A percentile compares a stretch with the other conserved stretches of the same genome.
These are phyloP conservation scores for Notospermus geniculatus DNA, from an alignment of 1,140 invertebrate species.

Conservation along the genomic window DNA sequence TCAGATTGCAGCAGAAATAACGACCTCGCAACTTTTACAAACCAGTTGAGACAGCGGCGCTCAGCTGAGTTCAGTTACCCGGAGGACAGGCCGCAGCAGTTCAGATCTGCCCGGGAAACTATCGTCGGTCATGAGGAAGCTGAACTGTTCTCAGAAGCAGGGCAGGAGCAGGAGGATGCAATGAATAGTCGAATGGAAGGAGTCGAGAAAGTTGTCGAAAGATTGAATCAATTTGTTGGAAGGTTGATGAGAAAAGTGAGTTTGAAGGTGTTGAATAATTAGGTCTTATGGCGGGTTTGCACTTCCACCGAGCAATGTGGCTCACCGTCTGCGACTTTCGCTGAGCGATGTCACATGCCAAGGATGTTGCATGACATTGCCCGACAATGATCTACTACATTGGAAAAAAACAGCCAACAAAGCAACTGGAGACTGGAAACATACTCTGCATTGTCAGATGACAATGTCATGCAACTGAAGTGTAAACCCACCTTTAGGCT, in stretches of 20 bases:
- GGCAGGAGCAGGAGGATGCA: constrained; percentile 18
- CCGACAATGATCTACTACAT: too few species aligned
- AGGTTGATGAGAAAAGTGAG: constrained; percentile 61
- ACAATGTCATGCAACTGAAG: too few species aligned
- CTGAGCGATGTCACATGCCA: too few species aligned
- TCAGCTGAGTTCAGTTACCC: constrained; percentile 21
- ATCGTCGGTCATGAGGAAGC: constrained; percentile 6
- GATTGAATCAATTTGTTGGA: constrained; percentile 61
- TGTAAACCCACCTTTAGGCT: too few species aligned
- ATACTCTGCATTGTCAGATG: too few species aligned
- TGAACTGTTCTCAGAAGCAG: constrained; percentile 7
- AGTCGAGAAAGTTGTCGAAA: constrained; percentile 54
- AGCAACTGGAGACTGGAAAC: too few species aligned
- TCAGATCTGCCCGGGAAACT: neutral
- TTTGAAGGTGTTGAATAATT: too few species aligned
- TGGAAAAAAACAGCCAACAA: too few species aligned
- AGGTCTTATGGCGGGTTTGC: too few species aligned
- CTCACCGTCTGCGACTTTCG: too few species aligned
- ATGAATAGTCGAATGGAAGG: constrained; percentile 36
- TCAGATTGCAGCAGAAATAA: constrained; percentile 6
- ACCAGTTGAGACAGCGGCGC: neutral
- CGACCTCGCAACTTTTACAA: constrained; percentile 23
- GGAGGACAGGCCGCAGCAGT: constrained; percentile 14
- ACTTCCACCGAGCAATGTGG: too few species aligned
- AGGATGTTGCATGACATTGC: too few species aligned